These are phyloP conservation scores for Orthosia incerta DNA, from an alignment of 2,888 invertebrate species.

Conservation along the genomic window DNA sequence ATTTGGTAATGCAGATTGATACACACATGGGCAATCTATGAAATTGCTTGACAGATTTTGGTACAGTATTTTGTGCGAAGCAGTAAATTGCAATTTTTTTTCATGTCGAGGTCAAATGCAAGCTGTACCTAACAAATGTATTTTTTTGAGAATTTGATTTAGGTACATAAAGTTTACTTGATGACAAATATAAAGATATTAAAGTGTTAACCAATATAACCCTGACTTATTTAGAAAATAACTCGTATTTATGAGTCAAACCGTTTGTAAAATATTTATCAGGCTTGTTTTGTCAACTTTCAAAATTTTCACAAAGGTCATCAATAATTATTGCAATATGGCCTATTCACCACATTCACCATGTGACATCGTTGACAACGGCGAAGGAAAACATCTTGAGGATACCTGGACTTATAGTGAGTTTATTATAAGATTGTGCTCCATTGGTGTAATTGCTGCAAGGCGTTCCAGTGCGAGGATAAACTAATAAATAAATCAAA, in stretches of 20 bases:
- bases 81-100: neutral
- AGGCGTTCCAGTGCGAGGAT: too few species aligned
- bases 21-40: neutral
- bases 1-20: slow-evolving; percentile 42
- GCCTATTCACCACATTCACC: too few species aligned
- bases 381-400: too few species aligned
- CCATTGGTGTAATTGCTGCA: too few species aligned
- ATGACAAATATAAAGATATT: neutral
- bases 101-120: neutral
- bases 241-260: neutral
- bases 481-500: too few species aligned
- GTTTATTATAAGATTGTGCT: too few species aligned
- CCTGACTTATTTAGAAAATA: neutral
- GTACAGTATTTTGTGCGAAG: neutral
- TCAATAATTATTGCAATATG: too few species aligned
- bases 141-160: neutral
- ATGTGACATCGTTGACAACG: too few species aligned
- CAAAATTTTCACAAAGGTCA: too few species aligned
- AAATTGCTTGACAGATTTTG: slow-evolving; percentile 16
- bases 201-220: slow-evolving; percentile 4
- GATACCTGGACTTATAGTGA: too few species aligned
- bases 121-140: too few species aligned
- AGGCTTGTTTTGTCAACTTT: neutral
- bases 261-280: neutral
- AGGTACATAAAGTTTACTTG: neutral